A percentile compares a stretch with the other conserved stretches of the same genome.
Evolutionary conservation across 2,113 vertebrate species (phyloP).

Genomic region (Oryzias curvinotus): DNA sequence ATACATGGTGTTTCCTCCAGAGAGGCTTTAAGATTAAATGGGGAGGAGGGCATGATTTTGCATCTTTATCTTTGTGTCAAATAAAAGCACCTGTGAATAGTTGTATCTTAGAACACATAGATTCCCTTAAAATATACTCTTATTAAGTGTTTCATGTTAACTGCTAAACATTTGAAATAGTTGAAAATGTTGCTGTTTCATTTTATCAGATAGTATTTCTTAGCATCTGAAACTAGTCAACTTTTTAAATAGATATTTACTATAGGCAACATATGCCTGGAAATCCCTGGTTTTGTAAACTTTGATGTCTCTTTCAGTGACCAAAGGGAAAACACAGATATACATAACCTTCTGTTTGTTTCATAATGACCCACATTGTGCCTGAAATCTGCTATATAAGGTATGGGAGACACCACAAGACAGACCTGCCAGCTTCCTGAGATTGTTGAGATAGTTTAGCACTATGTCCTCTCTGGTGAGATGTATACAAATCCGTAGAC

Average conservation of each 20-base stretch:
- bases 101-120: too few relatives aligned
- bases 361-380: constrained; percentile 44
- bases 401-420: constrained; percentile 44
- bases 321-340: constrained; percentile 26
- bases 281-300: constrained; percentile 5
- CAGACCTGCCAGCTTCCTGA: constrained; percentile 54
- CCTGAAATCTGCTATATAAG: constrained; percentile 63
- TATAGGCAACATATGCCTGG: background rate
- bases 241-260: too few relatives aligned
- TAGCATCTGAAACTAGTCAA: too few relatives aligned
- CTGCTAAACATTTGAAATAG: too few relatives aligned
- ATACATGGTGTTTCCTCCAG: constrained; percentile 2
- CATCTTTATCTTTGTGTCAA: background rate
- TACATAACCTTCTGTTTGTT: constrained; percentile 34
- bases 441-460: constrained; percentile 68
- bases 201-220: too few relatives aligned
- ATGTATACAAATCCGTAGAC: constrained; percentile 35
- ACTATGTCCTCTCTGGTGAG: constrained; percentile 42
- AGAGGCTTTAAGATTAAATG: constrained; percentile 6
- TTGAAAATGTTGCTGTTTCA: too few relatives aligned
- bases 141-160: too few relatives aligned
- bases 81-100: too few relatives aligned
- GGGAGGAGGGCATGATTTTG: background rate
- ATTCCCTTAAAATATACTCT: too few relatives aligned
- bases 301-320: constrained; percentile 14